Evolutionary conservation across 2,113 vertebrate genomes (phyloP).

Genomic region (Copsychus sechellarum): DNA sequence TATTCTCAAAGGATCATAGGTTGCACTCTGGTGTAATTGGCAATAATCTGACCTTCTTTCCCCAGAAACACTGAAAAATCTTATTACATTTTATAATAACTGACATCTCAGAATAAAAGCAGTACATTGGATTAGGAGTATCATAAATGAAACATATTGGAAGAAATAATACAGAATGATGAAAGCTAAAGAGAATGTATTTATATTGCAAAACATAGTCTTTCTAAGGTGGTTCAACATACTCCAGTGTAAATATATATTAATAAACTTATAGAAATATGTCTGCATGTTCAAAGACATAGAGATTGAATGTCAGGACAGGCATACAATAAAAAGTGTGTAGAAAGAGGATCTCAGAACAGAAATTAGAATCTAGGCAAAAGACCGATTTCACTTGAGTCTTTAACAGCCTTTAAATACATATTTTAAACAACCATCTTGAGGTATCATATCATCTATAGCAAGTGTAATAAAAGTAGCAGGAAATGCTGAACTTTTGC

Average conservation of each 20-base stretch:
- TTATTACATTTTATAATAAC: not conserved
- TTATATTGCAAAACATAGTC: not conserved
- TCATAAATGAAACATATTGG: not conserved
- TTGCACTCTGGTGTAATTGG: conserved; percentile 42
- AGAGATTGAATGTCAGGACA: not conserved
- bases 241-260: not conserved
- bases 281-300: not conserved
- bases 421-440: not conserved
- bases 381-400: not conserved
- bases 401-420: not conserved
- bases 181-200: not conserved
- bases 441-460: not conserved
- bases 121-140: not conserved
- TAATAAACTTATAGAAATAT: not conserved
- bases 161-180: not conserved
- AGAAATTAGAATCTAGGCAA: not conserved
- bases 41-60: not conserved
- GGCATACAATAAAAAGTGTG: not conserved
- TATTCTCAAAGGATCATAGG: not conserved
- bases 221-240: not conserved
- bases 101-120: not conserved
- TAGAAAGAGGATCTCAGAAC: not conserved
- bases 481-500: not conserved
- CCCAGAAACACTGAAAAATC: not conserved
- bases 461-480: not conserved